phyloP scores from a whole-genome alignment of 2,797 vertebrate species.

The Cynodonichthys magdalenae region DNA sequence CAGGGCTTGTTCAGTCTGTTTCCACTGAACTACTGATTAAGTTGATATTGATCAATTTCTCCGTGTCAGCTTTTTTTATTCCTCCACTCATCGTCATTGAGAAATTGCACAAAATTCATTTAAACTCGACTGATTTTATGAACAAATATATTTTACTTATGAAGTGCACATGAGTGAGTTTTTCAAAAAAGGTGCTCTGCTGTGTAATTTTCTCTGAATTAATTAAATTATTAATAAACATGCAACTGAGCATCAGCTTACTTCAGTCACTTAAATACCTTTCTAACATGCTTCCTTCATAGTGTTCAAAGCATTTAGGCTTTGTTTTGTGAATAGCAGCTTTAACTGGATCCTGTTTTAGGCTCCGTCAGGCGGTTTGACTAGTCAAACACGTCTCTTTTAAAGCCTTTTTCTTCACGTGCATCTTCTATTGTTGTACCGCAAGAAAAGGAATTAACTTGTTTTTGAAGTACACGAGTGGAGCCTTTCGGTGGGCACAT shows the following conservation, averaged over 20 bases:
- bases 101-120: neutral
- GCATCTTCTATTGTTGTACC: neutral
- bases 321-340: too few species aligned
- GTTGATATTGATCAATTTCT: constrained; percentile 6
- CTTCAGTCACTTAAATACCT: too few species aligned
- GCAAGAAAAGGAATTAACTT: constrained; percentile 2
- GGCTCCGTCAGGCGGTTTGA: too few species aligned
- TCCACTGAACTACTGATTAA: constrained; percentile 28
- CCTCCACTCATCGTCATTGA: neutral
- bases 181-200: too few species aligned
- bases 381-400: too few species aligned
- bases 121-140: neutral
- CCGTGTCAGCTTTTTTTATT: constrained; percentile 4
- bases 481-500: constrained; percentile 32
- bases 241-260: too few species aligned
- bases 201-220: too few species aligned
- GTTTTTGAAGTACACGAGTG: neutral
- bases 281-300: too few species aligned
- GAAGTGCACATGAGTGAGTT: neutral
- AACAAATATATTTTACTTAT: neutral
- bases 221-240: too few species aligned
- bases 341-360: too few species aligned
- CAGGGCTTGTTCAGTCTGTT: neutral
- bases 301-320: too few species aligned
- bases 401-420: neutral